Conservation (phyloP, 2,888 invertebrate species). For the Hypomecis punctinalis region DNA sequence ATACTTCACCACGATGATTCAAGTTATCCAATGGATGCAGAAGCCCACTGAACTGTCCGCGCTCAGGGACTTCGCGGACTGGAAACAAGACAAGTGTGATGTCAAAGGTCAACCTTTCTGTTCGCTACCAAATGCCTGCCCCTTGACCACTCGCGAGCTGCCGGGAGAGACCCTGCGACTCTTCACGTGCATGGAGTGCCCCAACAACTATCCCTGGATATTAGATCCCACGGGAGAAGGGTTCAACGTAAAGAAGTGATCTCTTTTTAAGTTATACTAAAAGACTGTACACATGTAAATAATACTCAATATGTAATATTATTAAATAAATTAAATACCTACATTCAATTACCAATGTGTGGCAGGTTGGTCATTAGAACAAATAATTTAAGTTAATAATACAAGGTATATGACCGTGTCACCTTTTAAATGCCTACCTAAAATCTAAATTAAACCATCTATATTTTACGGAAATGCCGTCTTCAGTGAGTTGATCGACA, state of each 20-base stretch:
- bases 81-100: slow-evolving; percentile 97
- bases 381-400: slow-evolving; percentile 37
- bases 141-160: slow-evolving; percentile 94
- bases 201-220: slow-evolving; percentile 97
- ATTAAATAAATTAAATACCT: slow-evolving; percentile 63
- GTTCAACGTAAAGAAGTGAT: slow-evolving; percentile 92
- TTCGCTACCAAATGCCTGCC: slow-evolving; percentile 95
- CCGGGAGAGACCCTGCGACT: slow-evolving; percentile 96
- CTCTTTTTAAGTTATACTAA: slow-evolving; percentile 77
- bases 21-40: slow-evolving; percentile 98
- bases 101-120: slow-evolving; percentile 97
- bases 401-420: slow-evolving; percentile 14
- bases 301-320: slow-evolving; percentile 80
- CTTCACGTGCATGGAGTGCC: slow-evolving; percentile 98
- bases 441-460: neutral
- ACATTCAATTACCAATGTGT: slow-evolving; percentile 55
- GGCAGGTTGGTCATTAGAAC: slow-evolving; percentile 48
- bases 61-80: slow-evolving; percentile 95
- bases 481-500: slow-evolving; percentile 14
- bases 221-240: slow-evolving; percentile 97
- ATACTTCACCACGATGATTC: slow-evolving; percentile 95
- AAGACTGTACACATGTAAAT: slow-evolving; percentile 85
- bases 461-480: slow-evolving; percentile 11
- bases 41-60: slow-evolving; percentile 95
- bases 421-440: slow-evolving; percentile 6